phyloP scores from a whole-genome alignment of 2,113 vertebrate species.

The Rallus limicola region DNA sequence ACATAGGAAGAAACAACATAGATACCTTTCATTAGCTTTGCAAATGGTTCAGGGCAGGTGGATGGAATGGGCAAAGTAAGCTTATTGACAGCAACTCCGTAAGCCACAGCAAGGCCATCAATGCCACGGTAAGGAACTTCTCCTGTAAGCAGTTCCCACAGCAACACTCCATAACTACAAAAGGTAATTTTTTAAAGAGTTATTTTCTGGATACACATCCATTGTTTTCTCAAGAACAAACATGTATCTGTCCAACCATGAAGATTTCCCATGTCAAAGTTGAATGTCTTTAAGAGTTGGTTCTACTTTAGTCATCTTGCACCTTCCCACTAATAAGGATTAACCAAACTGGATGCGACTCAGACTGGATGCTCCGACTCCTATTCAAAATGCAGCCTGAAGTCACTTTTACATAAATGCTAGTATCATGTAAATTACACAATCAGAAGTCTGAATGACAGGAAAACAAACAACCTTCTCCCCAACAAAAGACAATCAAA shows the following conservation, averaged over 20 bases:
- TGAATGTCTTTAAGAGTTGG: not conserved
- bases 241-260: not conserved
- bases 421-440: not conserved
- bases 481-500: not conserved
- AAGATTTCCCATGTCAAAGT: not conserved
- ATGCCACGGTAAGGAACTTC: conserved; percentile 96
- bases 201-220: not conserved
- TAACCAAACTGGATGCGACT: not conserved
- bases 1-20: not conserved
- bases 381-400: not conserved
- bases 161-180: conserved; percentile 92
- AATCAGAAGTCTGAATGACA: not conserved
- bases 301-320: not conserved
- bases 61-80: conserved; percentile 95
- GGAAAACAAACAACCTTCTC: not conserved
- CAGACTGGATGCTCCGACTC: not conserved
- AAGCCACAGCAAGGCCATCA: conserved; percentile 94
- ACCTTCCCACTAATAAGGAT: not conserved
- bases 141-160: conserved; percentile 96
- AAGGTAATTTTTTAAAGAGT: conserved; percentile 21
- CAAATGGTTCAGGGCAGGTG: conserved; percentile 94
- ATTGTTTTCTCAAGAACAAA: not conserved
- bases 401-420: not conserved
- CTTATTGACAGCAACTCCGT: conserved; percentile 95
- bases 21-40: conserved; percentile 97